These are phyloP conservation scores for Microcebus griseorufus DNA, from an alignment of 2,113 vertebrate species.

Conservation along the genomic window DNA sequence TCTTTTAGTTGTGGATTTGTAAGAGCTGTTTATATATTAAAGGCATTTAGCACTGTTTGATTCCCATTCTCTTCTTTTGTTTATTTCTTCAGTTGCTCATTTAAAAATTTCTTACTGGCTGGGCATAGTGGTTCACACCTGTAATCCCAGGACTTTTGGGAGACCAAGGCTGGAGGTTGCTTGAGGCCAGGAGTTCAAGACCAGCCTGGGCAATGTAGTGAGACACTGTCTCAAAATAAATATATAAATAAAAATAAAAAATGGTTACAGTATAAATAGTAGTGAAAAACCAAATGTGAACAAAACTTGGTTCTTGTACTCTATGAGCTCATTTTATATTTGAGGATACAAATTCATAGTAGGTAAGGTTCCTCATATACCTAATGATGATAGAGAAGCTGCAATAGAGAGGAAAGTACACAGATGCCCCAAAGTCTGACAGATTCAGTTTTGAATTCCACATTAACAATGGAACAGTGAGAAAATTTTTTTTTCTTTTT, in stretches of 20 bases:
- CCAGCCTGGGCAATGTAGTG: background rate
- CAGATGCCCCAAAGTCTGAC: background rate
- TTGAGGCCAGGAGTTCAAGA: no score
- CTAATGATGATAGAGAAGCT: background rate
- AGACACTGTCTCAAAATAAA: background rate
- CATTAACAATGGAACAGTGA: background rate
- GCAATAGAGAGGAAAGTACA: background rate
- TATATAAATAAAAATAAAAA: background rate
- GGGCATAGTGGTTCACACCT: no score
- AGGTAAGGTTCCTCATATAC: background rate
- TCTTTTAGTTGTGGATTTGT: conserved; percentile 17
- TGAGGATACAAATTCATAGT: background rate
- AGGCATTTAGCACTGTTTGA: background rate
- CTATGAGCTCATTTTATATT: background rate
- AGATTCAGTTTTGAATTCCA: background rate
- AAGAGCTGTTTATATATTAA: background rate
- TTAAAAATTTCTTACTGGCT: background rate
- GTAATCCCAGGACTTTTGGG: no score
- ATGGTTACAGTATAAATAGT: background rate
- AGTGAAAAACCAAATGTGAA: background rate
- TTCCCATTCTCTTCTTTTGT: conserved; percentile 41
- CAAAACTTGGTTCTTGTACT: background rate
- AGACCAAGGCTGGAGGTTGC: no score
- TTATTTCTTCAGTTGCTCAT: conserved; percentile 25
- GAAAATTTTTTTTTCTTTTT: background rate